A percentile compares a stretch with the other conserved stretches of the same genome.
phyloP scores from a whole-genome alignment of 1,140 invertebrate species.

The Bombus consobrinus region DNA sequence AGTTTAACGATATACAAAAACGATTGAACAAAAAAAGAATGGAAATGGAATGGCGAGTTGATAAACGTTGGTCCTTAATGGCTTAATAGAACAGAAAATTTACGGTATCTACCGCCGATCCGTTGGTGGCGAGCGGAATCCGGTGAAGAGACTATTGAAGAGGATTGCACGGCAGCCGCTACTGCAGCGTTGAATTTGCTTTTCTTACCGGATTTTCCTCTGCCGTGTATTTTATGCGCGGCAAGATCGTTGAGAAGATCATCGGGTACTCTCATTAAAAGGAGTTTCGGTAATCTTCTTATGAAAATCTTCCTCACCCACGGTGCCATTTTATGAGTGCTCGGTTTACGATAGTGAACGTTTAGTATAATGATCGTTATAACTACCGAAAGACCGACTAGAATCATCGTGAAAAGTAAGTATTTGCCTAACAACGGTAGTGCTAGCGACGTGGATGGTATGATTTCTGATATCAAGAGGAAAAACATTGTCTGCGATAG shows the following conservation, averaged over 20 bases:
- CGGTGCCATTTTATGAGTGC: constrained; percentile 97
- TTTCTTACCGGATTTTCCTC: constrained; percentile 84
- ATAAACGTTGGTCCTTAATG: too few species aligned
- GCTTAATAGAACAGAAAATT: not conserved
- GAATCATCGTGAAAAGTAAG: constrained; percentile 98
- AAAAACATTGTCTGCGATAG: constrained; percentile 99
- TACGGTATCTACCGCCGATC: constrained; percentile 76
- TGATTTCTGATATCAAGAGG: constrained; percentile 98
- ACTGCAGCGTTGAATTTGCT: constrained; percentile 88
- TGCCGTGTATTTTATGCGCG: constrained; percentile 88
- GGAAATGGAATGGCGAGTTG: not conserved
- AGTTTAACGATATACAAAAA: too few species aligned
- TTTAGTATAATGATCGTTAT: constrained; percentile 99
- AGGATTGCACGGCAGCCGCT: constrained; percentile 86
- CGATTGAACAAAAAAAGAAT: not conserved
- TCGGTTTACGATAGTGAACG: constrained; percentile 99
- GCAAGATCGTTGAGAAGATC: constrained; percentile 90
- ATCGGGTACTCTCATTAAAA: constrained; percentile 93
- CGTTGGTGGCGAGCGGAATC: constrained; percentile 86
- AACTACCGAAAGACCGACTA: constrained; percentile 97
- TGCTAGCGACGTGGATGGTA: constrained; percentile 98
- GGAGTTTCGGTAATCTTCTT: constrained; percentile 90
- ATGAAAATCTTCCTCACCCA: constrained; percentile 96
- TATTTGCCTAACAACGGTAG: constrained; percentile 98
- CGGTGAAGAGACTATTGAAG: constrained; percentile 88